Evolutionary conservation across 2,888 invertebrate genomes (phyloP), one percentile per base, ranked within the genome.

Genomic region (Caenorhabditis angaria): DNA sequence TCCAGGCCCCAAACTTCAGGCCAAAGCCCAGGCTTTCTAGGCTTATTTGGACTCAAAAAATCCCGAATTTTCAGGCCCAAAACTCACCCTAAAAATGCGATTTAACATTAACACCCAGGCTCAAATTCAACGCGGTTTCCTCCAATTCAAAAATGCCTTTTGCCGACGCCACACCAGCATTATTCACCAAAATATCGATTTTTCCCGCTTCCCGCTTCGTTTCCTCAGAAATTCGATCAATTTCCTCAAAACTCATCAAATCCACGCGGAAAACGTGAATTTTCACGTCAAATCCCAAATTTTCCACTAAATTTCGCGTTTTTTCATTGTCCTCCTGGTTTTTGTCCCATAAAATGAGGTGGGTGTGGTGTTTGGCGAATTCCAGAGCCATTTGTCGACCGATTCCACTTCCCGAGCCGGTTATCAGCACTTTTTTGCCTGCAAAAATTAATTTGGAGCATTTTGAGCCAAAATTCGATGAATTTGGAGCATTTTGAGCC

Each of bases 331-430:
- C 93, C 89, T 91, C 91, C 88, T 92, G 91, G 88, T 93, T 93
- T 61, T 94, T 91, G 88, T 96, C 95, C 95, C 95, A 95, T 55
- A 94, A 90, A 28, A 95, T 92, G 56, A 95, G 91, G 82, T 90
- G 91, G 32, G 93, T 92, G 54, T 85, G 85, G 1, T 77, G 69
- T 61, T 78, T 70, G 14, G 70, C 87, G 87, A 88, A 79, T 56
- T 82, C 81, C 3, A 82, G 62, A 10, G 80, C 78, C 76, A 77
- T 78, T 18, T 93, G 90, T 77, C 92, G 90, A 8, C 94, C 94
- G 61, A 94, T 92, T 2, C 94, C 94, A 0, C 93, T 92, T 20
- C 93, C 95, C 0, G 94, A 94, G 0, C 95, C 95, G 0, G 95
- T 95, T 20, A 95, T 91, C 61, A 95, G 88, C 18, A 93, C 93